phyloP scores from a whole-genome alignment of 2,888 invertebrate genomes.

The Mycalesis mineus region DNA sequence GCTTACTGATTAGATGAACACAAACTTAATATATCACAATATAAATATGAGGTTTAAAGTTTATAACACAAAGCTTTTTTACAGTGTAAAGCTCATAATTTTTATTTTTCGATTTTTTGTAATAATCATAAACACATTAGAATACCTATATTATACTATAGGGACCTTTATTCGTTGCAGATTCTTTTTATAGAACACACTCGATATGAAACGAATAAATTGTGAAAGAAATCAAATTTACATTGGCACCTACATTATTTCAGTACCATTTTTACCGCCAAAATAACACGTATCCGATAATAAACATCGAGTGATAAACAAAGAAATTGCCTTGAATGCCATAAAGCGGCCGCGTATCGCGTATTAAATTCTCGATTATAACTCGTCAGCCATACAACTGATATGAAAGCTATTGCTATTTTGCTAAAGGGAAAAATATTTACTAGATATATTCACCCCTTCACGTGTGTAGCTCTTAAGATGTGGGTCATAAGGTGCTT shows the following conservation, averaged over 20 bases:
- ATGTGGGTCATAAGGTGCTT: constrained; percentile 9
- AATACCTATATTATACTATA: too few species aligned
- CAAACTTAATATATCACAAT: too few species aligned
- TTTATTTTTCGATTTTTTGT: too few species aligned
- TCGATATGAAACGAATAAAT: not conserved
- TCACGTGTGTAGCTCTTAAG: constrained; percentile 14
- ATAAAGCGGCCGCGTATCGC: constrained; percentile 55
- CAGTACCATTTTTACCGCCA: not conserved
- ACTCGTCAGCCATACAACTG: constrained; percentile 43
- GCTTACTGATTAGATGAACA: too few species aligned
- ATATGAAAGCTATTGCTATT: constrained; percentile 51
- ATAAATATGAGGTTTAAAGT: too few species aligned
- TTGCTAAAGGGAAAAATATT: constrained; percentile 37
- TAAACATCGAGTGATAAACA: constrained; percentile 54
- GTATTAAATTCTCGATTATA: constrained; percentile 60
- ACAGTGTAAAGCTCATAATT: too few species aligned
- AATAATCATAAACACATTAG: too few species aligned
- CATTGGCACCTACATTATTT: not conserved
- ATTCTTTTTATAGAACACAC: too few species aligned
- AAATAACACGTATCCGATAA: constrained; percentile 32
- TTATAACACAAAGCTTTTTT: too few species aligned
- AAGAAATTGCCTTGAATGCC: constrained; percentile 51
- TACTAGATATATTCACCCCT: constrained; percentile 29
- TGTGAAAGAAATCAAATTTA: not conserved
- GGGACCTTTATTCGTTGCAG: too few species aligned